Conservation (phyloP, 2,888 invertebrate genomes). For the Thymelicus lineola region DNA sequence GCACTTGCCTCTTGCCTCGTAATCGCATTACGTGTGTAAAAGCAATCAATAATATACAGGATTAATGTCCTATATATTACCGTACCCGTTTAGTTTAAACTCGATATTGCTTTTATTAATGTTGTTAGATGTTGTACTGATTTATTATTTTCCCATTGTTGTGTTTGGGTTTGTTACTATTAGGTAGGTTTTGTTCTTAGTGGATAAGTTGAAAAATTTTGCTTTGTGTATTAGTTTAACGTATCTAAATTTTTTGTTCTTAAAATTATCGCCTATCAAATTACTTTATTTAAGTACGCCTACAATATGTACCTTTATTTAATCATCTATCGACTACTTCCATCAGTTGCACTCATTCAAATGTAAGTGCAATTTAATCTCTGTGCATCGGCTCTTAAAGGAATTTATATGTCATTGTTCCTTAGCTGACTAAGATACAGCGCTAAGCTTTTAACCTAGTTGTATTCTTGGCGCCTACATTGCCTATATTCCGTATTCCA, state of each 20-base stretch:
- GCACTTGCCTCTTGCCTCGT: slow-evolving; percentile 43
- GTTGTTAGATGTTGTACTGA: slow-evolving; percentile 5
- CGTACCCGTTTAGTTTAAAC: slow-evolving; percentile 39
- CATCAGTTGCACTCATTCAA: slow-evolving; percentile 20
- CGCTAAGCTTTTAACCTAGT: slow-evolving; percentile 76
- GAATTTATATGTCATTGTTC: slow-evolving; percentile 44
- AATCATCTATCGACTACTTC: neutral
- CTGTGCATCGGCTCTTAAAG: slow-evolving; percentile 40
- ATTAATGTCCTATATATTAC: slow-evolving; percentile 54
- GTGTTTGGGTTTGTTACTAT: neutral
- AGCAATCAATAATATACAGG: slow-evolving; percentile 65
- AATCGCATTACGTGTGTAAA: slow-evolving; percentile 72
- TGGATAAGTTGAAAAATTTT: too few relatives aligned
- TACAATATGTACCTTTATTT: neutral
- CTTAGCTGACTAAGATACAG: slow-evolving; percentile 49
- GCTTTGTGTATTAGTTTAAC: too few relatives aligned
- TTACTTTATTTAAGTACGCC: too few relatives aligned
- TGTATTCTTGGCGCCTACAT: slow-evolving; percentile 50
- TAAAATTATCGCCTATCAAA: too few relatives aligned
- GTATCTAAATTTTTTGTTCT: too few relatives aligned
- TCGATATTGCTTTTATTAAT: slow-evolving; percentile 1
- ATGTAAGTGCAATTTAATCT: slow-evolving; percentile 32
- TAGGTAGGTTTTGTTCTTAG: too few relatives aligned
- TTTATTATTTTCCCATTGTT: neutral
- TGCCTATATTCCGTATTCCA: slow-evolving; percentile 55